Base-by-base conservation (phyloP, 1,140 invertebrate species). In the Aleiodes sp. region DNA sequence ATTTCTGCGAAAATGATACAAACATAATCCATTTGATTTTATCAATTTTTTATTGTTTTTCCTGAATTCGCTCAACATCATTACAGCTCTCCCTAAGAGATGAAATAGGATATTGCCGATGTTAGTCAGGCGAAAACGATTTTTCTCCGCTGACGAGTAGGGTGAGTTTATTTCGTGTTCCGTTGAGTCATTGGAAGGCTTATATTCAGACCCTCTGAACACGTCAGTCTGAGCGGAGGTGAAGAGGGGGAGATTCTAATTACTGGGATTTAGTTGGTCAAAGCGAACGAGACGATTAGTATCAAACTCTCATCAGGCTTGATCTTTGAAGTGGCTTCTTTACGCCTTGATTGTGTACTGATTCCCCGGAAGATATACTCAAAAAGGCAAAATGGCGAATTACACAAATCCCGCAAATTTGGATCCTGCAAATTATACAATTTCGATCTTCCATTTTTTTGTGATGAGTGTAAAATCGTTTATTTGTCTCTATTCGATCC, bases 151-250 rank as follows among this genome's bases (percentile, higher is more conserved):
- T 52, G 46, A 21, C 21, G 21, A 52, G 26, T 24, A 52, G 16
- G 21, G 21, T 24, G 46, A 21, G 46, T 52, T 4, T 52, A 52
- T 52, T 52, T 52, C 46, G 46, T 52, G 46, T 52, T 52, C 26
- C 46, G 46, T 52, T 21, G 46, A 52, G 46, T 52, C 46, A 52
- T 21, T 52, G 16, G 46, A 12, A 24, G 46, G 21, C 16, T 52
- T 24, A 52, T 52, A 24, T 52, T 52, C 16, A 52, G 46, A 21
- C 46, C 46, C 46, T 52, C 46, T 4, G 46, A n/a, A n/a, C 46
- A 52, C 46, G 46, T 52, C 46, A 52, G 26, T 52, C 46, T 24
- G 46, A n/a, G n/a, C n/a, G n/a, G n/a, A n/a, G n/a, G n/a, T n/a
- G n/a, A n/a, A n/a, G n/a, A n/a, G n/a, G n/a, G n/a, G 3, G 31